Evolutionary conservation across 2,888 invertebrate genomes (phyloP), one percentile per base, ranked within the genome.

Genomic region (Resseliella maxima): DNA sequence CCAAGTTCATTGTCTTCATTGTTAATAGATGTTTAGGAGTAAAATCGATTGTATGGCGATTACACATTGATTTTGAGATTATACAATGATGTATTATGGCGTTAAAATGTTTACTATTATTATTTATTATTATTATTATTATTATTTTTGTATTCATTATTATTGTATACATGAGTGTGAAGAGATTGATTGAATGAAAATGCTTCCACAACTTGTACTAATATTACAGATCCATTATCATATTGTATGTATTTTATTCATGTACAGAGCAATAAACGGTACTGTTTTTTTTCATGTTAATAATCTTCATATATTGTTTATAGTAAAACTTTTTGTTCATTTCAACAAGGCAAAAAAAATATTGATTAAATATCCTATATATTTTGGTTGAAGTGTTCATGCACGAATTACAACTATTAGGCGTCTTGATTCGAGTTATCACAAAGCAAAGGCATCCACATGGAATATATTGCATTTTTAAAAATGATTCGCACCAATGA

Each of bases 71-170:
- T 59, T 24, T 59, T 24, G 27, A 59, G 59, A 59, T 59, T 59
- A 72, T 72, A 72, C 72, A 72, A 72, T 72, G 72, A 72, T 72
- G 10, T 72, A 72, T 72, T 72, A 72, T 72, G 31, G 72, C 72
- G 72, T 72, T 35, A 27, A 72, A 24, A 31, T 72, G 72, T 72
- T 8, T 72, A 18, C 18, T 50, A 50, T 50, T 50, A 50, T 35
- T 35, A 3, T 31, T 31, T 35, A 31, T 31, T 1, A 5, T 24
- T 59, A 0, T 15, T 59, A 24, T 59, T 59, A 59, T 59, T 59
- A 27, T 27, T 27, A 3, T 72, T 72, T 35, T 31, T 18, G 0
- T 12, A 12, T 72, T 15, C n/a, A 31, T 1, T 72, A 31, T 72
- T 27, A 59, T 72, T 27, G 72, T 12, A 72, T 31, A 5, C 1